Evolutionary conservation across 2,797 vertebrate genomes (phyloP).

Genomic region (Distichodus sexfasciatus): DNA sequence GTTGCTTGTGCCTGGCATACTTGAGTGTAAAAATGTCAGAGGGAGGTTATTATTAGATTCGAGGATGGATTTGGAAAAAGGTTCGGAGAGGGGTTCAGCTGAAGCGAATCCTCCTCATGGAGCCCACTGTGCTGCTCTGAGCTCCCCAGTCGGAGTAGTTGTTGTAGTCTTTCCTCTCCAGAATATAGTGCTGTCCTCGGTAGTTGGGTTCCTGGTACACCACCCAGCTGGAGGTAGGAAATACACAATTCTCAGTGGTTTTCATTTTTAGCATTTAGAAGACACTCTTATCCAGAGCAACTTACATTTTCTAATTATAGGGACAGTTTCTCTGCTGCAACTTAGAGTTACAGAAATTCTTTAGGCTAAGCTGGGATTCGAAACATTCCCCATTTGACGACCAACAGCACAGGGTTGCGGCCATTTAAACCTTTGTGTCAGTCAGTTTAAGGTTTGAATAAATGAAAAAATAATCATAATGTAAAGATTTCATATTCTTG

Average conservation of each 20-base stretch:
- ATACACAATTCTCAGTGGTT: no score
- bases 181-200: slow-evolving; percentile 72
- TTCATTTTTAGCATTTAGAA: no score
- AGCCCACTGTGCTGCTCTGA: slow-evolving; percentile 73
- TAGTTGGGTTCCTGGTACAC: slow-evolving; percentile 79
- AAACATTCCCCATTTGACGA: no score
- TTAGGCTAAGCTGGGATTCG: no score
- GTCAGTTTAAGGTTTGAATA: no score
- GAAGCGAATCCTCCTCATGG: slow-evolving; percentile 74
- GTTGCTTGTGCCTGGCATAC: slow-evolving; percentile 7
- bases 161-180: slow-evolving; percentile 76
- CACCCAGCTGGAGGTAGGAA: slow-evolving; percentile 68
- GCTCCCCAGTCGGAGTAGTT: slow-evolving; percentile 76
- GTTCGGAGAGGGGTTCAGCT: slow-evolving; percentile 49
- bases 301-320: no score
- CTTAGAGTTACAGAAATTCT: no score
- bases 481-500: not conserved
- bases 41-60: not conserved
- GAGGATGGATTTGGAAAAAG: not conserved
- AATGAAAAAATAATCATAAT: not conserved
- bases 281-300: not conserved
- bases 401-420: no score
- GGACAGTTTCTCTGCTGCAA: no score
- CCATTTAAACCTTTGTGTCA: no score
- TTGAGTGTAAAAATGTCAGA: slow-evolving; percentile 15